These are phyloP conservation scores for Peromyscus polionotus DNA, from an alignment of 2,113 vertebrate genomes.

Conservation along the genomic window DNA sequence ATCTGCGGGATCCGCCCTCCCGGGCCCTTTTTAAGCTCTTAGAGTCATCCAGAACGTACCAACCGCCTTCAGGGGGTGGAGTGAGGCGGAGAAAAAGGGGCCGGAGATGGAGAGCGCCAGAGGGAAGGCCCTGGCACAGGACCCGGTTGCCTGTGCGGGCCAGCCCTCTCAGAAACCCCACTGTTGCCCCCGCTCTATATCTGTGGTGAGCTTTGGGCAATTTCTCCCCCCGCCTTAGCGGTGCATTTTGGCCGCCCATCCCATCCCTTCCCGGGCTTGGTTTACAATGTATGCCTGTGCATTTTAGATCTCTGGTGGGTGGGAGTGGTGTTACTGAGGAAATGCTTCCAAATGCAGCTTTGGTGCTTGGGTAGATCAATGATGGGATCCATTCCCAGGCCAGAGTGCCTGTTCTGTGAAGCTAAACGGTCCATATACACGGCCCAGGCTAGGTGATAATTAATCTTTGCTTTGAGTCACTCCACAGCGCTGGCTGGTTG, in stretches of 20 bases:
- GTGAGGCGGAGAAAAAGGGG: not conserved
- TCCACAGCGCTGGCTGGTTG: not conserved
- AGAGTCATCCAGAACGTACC: constrained; percentile 84
- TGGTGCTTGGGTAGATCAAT: not conserved
- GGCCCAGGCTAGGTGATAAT: not conserved
- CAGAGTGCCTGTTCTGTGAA: not conserved
- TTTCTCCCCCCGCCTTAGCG: not conserved
- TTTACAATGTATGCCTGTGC: not conserved
- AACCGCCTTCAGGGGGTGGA: constrained; percentile 76
- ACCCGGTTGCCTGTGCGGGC: accelerated
- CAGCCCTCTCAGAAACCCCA: accelerated
- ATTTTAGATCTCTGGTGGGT: not conserved
- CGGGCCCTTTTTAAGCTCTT: constrained; percentile 83
- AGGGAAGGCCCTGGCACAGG: not conserved
- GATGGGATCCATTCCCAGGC: not conserved
- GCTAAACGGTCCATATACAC: not conserved
- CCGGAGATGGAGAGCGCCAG: not conserved
- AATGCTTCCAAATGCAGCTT: not conserved
- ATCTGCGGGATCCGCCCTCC: not conserved
- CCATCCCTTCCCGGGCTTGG: accelerated
- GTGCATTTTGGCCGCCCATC: not conserved
- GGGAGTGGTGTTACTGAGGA: not conserved
- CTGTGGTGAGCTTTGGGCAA: not conserved
- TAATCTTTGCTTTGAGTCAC: not conserved
- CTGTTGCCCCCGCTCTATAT: accelerated